Evolutionary conservation across 2,888 invertebrate genomes (phyloP), one percentile per base, ranked within the genome.

Genomic region (Latrodectus elegans): DNA sequence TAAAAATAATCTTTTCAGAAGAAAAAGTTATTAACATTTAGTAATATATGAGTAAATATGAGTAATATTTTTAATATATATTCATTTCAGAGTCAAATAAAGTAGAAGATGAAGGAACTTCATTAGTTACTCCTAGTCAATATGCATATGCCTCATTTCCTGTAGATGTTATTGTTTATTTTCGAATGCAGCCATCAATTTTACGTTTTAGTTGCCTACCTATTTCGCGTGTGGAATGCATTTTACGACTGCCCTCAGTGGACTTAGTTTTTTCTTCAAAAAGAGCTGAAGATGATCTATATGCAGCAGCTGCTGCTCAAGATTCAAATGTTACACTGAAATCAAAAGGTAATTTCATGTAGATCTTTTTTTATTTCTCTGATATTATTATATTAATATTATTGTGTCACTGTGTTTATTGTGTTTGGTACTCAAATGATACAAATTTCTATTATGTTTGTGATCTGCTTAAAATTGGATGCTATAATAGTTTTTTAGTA

Each of bases 111-210:
- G 89, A 80, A 55, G 81, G 81, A 9, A 65, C 79, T 38, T 83
- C 89, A 14, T 71, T 89, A n/a, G 89, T 87, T n/a, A 90, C 90
- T 15, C 90, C 91, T 71, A 89, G 90, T 71, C 90, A 90, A 84
- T 91, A 90, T 89, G 90, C 90, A 15, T 90, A 91, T 89, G 96
- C 97, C 64, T 97, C 98, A 81, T 99, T 99, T 92, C 99, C 99
- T 0, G 98, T 99, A 0, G 99, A 99, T 93, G 98, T 99, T 49
- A 97, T 99, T 90, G 98, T 99, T 68, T 98, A 98, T 93, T 97
- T 99, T 93, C 97, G 97, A 92, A 98, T 99, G 95, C 98, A 99
- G 92, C 98, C 99, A 0, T 97, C 97, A 82, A 97, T 97, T 0
- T 97, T 99, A 93, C 93, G 99, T 87, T 99, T 99, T 93, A 97